phyloP scores from a whole-genome alignment of 2,113 vertebrate genomes.

The Sterna hirundo region DNA sequence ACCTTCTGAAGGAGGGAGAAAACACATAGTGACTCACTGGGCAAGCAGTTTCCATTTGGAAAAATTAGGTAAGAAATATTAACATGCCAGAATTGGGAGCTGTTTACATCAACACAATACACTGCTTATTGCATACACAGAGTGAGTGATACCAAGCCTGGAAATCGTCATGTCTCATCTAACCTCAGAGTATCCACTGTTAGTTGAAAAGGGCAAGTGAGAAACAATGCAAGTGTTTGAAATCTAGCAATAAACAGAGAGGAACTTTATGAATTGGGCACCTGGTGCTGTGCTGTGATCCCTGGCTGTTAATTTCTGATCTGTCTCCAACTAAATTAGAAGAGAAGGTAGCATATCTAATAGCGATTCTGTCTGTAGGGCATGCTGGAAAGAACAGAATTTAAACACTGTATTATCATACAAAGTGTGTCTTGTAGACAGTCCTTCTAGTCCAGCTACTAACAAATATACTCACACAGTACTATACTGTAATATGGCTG shows the following conservation, averaged over 20 bases:
- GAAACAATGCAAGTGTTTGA: background rate
- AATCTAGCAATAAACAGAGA: background rate
- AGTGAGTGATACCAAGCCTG: background rate
- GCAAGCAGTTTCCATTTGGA: conserved; percentile 27
- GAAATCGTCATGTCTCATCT: background rate
- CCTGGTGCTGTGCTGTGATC: background rate
- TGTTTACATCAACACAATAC: conserved; percentile 6
- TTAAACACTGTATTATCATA: background rate
- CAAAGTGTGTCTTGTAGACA: background rate
- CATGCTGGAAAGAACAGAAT: background rate
- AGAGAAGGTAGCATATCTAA: background rate
- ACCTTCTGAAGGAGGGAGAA: background rate
- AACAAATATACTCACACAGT: background rate
- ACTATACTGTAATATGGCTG: background rate
- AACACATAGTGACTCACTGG: conserved; percentile 12
- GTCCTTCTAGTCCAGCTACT: background rate
- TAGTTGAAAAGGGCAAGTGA: background rate
- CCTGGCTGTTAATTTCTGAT: background rate
- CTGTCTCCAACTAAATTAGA: background rate
- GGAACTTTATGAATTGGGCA: background rate
- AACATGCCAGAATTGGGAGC: background rate
- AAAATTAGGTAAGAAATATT: conserved; percentile 27
- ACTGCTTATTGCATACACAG: background rate
- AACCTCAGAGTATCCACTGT: background rate
- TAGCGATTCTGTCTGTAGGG: background rate